These are phyloP conservation scores for Scaptomyza parva DNA, from an alignment of 2,888 invertebrate species.

Conservation along the genomic window DNA sequence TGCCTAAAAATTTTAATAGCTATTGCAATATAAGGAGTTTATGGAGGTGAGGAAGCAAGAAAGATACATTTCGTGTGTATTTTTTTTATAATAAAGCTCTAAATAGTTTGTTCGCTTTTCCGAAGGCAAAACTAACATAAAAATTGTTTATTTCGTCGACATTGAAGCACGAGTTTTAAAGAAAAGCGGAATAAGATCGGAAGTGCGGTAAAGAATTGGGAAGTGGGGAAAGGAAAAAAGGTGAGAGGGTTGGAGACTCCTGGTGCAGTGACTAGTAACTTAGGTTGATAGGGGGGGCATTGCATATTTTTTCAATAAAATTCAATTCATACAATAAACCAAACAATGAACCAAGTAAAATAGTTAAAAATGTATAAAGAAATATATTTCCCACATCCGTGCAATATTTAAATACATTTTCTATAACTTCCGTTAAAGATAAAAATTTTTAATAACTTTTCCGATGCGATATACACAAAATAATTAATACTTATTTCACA, in stretches of 20 bases:
- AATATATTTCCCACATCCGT: no score
- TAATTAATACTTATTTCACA: no score
- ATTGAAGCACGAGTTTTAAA: slow-evolving; percentile 45
- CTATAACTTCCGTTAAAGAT: no score
- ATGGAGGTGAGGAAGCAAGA: not conserved
- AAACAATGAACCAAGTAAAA: no score
- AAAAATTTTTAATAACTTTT: no score
- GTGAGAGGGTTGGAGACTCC: not conserved
- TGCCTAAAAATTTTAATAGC: slow-evolving; percentile 44
- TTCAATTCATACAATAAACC: no score
- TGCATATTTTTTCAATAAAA: no score
- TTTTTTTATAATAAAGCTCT: slow-evolving; percentile 48
- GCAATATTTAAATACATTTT: no score
- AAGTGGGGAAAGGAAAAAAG: not conserved
- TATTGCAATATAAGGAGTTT: slow-evolving; percentile 1
- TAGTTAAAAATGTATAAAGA: no score
- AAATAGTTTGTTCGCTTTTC: slow-evolving; percentile 57
- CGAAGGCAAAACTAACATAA: slow-evolving; percentile 75
- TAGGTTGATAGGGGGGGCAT: slow-evolving; percentile 17
- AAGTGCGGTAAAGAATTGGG: no score
- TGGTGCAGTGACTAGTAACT: slow-evolving; percentile 7
- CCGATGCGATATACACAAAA: no score
- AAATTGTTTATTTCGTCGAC: slow-evolving; percentile 76
- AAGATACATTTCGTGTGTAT: slow-evolving; percentile 6
- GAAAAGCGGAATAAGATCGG: not conserved